A percentile compares a stretch with the other conserved stretches of the same genome.
phyloP scores from a whole-genome alignment of 2,888 invertebrate genomes.

The Acanthosepion lycidas region DNA sequence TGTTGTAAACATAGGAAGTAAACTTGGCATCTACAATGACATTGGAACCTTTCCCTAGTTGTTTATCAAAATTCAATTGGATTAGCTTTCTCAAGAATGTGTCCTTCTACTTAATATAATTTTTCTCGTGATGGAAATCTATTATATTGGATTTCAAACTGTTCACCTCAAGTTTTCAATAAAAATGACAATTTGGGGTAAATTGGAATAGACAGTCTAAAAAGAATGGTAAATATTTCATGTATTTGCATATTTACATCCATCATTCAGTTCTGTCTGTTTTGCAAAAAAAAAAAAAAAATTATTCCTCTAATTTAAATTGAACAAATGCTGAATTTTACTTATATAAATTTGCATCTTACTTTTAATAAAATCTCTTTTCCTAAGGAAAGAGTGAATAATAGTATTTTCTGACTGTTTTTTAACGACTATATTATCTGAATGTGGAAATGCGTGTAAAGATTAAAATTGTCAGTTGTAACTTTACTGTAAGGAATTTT shows the following conservation, averaged over 20 bases:
- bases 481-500: too few species aligned
- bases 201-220: not conserved
- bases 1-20: not conserved
- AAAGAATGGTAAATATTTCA: conserved; percentile 15
- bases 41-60: not conserved
- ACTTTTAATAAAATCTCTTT: too few species aligned
- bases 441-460: too few species aligned
- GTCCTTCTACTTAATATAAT: conserved; percentile 1
- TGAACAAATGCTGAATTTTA: too few species aligned
- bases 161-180: not conserved
- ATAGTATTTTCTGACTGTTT: too few species aligned
- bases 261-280: too few species aligned
- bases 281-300: too few species aligned
- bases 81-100: not conserved
- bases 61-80: conserved; percentile 18
- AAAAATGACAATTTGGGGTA: not conserved
- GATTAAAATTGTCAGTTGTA: too few species aligned
- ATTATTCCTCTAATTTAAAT: too few species aligned
- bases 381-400: too few species aligned
- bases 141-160: conserved; percentile 9
- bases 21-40: not conserved
- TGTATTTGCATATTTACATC: not conserved
- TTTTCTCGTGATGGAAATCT: conserved; percentile 18
- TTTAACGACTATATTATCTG: too few species aligned
- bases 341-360: too few species aligned